Evolutionary conservation across 2,113 vertebrate species (phyloP).

Genomic region (Sminthopsis crassicaudata): DNA sequence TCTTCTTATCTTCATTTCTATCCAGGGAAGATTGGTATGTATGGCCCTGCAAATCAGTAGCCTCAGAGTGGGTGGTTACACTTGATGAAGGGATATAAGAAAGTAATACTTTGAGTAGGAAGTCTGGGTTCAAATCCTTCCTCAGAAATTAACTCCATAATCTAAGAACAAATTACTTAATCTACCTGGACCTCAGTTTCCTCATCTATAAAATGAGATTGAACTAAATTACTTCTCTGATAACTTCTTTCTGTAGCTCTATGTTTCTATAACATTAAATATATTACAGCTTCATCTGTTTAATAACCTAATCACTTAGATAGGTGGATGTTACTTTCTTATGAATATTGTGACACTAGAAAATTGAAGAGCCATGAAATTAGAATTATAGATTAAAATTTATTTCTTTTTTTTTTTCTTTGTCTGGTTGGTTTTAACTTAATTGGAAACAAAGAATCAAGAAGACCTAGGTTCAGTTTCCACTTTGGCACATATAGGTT

Average conservation of each 20-base stretch:
- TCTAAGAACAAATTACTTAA: not conserved
- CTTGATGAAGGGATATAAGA: not conserved
- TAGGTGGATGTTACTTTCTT: no score
- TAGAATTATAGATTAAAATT: not conserved
- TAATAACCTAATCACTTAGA: not conserved
- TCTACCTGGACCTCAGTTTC: not conserved
- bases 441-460: not conserved
- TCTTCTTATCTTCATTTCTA: no score
- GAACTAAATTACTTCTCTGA: not conserved
- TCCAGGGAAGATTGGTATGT: no score
- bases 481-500: not conserved
- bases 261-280: not conserved
- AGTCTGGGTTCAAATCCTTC: not conserved
- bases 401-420: not conserved
- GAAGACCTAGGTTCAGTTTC: not conserved
- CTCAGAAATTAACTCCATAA: not conserved
- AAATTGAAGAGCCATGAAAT: not conserved
- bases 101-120: not conserved
- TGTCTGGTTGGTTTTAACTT: not conserved
- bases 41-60: no score
- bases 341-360: no score
- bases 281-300: not conserved
- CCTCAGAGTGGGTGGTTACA: no score
- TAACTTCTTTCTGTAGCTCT: not conserved
- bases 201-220: not conserved